Evolutionary conservation across 1,140 invertebrate genomes (phyloP).

Genomic region (Phocides pigmalion): DNA sequence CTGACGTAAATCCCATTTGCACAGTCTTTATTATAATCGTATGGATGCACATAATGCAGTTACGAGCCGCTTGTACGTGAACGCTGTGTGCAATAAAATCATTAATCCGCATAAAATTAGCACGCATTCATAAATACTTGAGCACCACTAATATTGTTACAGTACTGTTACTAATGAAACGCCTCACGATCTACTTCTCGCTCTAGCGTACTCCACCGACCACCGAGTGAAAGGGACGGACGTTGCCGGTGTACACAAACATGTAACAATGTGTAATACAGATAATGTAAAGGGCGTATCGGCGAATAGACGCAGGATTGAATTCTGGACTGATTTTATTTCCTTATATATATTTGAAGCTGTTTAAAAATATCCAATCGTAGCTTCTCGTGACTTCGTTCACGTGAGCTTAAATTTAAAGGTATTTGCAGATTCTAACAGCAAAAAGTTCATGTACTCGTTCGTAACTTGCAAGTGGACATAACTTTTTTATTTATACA

Average conservation of each 20-base stretch:
- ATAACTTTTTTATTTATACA: too few species aligned
- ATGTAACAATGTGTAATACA: conserved; percentile 1
- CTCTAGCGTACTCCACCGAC: conserved; percentile 1
- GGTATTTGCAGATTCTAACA: too few species aligned
- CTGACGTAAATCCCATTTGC: neutral
- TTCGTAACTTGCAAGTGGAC: too few species aligned
- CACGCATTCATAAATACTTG: conserved; percentile 35
- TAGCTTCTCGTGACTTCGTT: too few species aligned
- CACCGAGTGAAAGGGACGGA: conserved; percentile 24
- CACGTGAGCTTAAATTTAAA: too few species aligned
- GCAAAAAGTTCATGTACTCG: too few species aligned
- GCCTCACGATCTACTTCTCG: conserved; percentile 20
- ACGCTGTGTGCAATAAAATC: conserved; percentile 32
- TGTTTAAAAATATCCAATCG: too few species aligned
- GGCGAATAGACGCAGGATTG: neutral
- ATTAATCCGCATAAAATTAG: conserved; percentile 36
- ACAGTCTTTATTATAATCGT: conserved; percentile 8
- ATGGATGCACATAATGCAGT: conserved; percentile 17
- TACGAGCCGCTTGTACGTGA: conserved; percentile 18
- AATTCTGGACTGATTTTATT: conserved; percentile 5
- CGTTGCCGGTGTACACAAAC: neutral
- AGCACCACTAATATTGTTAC: conserved; percentile 35
- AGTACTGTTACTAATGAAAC: conserved; percentile 31
- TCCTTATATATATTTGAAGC: too few species aligned
- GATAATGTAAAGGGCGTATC: conserved; percentile 22